Base-by-base conservation (phyloP, 2,888 invertebrate species). In the Amorpha juglandis region DNA sequence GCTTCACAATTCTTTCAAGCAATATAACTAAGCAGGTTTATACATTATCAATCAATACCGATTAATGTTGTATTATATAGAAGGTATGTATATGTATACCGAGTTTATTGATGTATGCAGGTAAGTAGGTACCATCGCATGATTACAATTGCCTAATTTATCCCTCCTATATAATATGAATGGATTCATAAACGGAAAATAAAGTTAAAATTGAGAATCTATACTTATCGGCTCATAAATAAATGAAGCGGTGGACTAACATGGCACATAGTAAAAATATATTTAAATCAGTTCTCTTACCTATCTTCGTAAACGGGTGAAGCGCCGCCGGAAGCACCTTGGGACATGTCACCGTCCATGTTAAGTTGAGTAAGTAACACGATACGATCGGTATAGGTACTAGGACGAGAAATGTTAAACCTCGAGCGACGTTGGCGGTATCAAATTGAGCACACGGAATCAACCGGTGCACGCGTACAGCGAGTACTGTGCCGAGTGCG, bases 281-380 rank as follows among this genome's bases (percentile, higher is more conserved):
- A 38, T 64, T 47, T 7, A 27, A 45, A 42, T 55, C 52, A 47
- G 21, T 52, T 66, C 47, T 70, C 89, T 89, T 84, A 92, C 92
- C 87, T 83, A 76, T 92, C 92, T 63, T 91, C 91, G 74, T 83
- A 91, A 65, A 84, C 84, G 48, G 91, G 91, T 53, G 91, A 86
- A 71, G 72, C 84, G 63, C 86, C 88, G 69, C 91, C 89, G 68
- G 92, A 91, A 74, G 78, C 86, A 71, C 77, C 84, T 75, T 87
- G 90, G 72, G 91, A 90, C 74, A 86, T 71, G 75, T 91, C 89
- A 72, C 84, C 87, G 74, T 91, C 92, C 91, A 92, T 91, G 71
- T 69, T 75, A 70, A 68, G 64, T 65, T 72, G 68, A 47, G n/a
- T 63, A 35, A 55, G 27, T 63, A 47, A 47, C 47, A 52, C 45